These are phyloP conservation scores for Trichopria drosophilae DNA, from an alignment of 2,888 invertebrate genomes.

Conservation along the genomic window DNA sequence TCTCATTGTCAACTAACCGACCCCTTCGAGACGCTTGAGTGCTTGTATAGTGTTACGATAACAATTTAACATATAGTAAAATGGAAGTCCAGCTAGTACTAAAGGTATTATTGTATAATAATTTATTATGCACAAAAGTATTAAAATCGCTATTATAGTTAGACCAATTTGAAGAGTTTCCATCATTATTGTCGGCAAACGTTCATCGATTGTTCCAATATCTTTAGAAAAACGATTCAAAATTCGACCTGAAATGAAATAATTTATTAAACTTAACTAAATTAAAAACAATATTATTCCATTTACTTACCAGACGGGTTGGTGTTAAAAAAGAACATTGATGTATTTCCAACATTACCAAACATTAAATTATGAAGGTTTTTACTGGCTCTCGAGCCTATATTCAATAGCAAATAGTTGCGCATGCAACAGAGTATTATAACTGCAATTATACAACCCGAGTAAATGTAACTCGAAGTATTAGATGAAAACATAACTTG, in stretches of 20 bases:
- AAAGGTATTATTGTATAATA: constrained; percentile 70
- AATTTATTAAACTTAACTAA: too few relatives aligned
- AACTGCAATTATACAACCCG: constrained; percentile 49
- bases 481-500: too few relatives aligned
- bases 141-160: constrained; percentile 58
- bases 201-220: constrained; percentile 67
- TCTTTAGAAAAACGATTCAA: constrained; percentile 79
- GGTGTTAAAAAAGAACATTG: constrained; percentile 82
- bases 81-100: constrained; percentile 64
- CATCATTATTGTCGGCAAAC: constrained; percentile 62
- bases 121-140: constrained; percentile 63
- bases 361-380: constrained; percentile 86
- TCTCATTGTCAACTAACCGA: constrained; percentile 58
- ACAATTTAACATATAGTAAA: constrained; percentile 65
- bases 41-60: constrained; percentile 74
- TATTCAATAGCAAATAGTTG: constrained; percentile 71
- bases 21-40: constrained; percentile 67
- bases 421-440: constrained; percentile 59
- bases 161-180: constrained; percentile 62
- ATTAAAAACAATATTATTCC: too few relatives aligned
- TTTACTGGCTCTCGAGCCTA: constrained; percentile 76
- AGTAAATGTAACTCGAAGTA: constrained; percentile 57
- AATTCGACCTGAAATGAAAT: constrained; percentile 60
- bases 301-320: constrained; percentile 82
- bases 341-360: constrained; percentile 71